Percentiles rank a stretch among this genome's conserved stretches.
Conservation (phyloP, 1,140 invertebrate species). For the Cephus cinctus region DNA sequence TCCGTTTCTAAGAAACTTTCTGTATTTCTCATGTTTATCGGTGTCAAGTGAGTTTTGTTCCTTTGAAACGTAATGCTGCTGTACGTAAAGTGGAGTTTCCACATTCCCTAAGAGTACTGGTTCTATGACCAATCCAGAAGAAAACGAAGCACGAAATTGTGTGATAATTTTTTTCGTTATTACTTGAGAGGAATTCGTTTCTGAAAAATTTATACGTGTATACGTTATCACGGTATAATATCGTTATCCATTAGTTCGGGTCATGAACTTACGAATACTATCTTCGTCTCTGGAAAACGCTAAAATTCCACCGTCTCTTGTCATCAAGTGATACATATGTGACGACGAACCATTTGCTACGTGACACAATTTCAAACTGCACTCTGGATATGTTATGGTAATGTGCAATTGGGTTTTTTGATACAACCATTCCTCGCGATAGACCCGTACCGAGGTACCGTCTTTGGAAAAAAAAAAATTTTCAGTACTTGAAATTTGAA, state of each 20-base stretch:
- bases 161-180: no score
- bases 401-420: conserved; percentile 46
- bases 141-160: conserved; percentile 53
- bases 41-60: conserved; percentile 3
- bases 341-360: no score
- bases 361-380: conserved; percentile 27
- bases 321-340: conserved; percentile 32
- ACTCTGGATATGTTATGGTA: conserved; percentile 39
- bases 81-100: conserved; percentile 51
- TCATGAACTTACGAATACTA: no score
- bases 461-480: conserved; percentile 51
- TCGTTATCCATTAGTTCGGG: no score
- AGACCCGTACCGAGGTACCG: conserved; percentile 46
- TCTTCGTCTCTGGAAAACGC: conserved; percentile 22
- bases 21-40: conserved; percentile 26
- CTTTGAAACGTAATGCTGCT: conserved; percentile 48
- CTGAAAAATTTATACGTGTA: no score
- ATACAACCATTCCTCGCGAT: conserved; percentile 50
- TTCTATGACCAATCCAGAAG: conserved; percentile 56
- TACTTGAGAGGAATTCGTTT: no score
- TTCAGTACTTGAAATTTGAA: conserved; percentile 53
- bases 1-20: conserved; percentile 43
- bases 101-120: conserved; percentile 44
- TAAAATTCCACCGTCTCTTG: conserved; percentile 26
- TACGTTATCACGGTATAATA: no score